Conservation (phyloP, 2,888 invertebrate species). For the Flabesymbios commensalis region DNA sequence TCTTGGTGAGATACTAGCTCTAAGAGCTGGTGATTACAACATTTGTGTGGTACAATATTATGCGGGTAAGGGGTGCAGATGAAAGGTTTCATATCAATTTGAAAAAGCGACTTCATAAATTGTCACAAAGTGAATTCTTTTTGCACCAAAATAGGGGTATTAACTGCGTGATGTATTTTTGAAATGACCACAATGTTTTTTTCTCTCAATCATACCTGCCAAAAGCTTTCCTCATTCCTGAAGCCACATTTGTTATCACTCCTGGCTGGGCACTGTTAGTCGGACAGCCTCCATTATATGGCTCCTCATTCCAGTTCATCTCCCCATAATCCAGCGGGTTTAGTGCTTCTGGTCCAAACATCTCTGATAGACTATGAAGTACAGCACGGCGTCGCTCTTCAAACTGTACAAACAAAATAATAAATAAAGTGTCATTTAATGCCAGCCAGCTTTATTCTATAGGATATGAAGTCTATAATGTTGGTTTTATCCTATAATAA, state of each 20-base stretch:
- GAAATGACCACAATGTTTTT: neutral
- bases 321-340: constrained; percentile 54
- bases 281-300: constrained; percentile 56
- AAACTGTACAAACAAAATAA: constrained; percentile 27
- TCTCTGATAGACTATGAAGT: constrained; percentile 52
- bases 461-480: too few relatives aligned
- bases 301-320: constrained; percentile 58
- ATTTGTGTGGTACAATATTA: neutral
- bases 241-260: constrained; percentile 45
- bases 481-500: too few relatives aligned
- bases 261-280: constrained; percentile 53
- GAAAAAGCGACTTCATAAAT: too few relatives aligned
- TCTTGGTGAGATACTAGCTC: too few relatives aligned
- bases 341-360: constrained; percentile 52
- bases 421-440: too few relatives aligned
- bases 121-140: too few relatives aligned
- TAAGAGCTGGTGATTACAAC: too few relatives aligned
- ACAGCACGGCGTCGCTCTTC: constrained; percentile 58
- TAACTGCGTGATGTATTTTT: too few relatives aligned
- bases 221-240: constrained; percentile 48
- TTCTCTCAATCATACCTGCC: constrained; percentile 50
- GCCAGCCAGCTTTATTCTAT: too few relatives aligned
- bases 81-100: neutral
- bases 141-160: too few relatives aligned
- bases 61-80: neutral